Evolutionary conservation across 2,888 invertebrate genomes (phyloP).

Genomic region (Stenichneumon culpator): DNA sequence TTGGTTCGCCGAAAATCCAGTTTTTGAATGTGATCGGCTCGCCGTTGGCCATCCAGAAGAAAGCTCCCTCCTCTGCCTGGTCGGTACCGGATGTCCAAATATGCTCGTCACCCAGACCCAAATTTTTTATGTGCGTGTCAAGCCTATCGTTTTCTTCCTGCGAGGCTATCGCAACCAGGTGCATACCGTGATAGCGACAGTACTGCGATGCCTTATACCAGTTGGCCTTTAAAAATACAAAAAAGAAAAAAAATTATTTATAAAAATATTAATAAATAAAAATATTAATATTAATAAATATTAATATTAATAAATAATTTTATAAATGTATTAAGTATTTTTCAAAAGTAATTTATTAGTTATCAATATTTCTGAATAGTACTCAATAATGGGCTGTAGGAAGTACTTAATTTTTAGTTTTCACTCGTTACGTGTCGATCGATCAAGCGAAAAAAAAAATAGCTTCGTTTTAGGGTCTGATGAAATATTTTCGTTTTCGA

Average conservation of each 20-base stretch:
- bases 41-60: slow-evolving; percentile 97
- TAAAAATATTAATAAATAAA: not conserved
- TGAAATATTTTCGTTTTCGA: no score
- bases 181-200: slow-evolving; percentile 97
- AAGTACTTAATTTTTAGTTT: not conserved
- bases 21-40: slow-evolving; percentile 95
- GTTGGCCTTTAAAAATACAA: slow-evolving; percentile 90
- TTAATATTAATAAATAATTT: no score
- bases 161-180: slow-evolving; percentile 94
- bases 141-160: slow-evolving; percentile 96
- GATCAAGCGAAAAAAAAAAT: no score
- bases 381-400: no score
- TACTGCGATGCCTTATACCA: slow-evolving; percentile 97
- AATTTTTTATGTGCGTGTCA: slow-evolving; percentile 95
- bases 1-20: slow-evolving; percentile 97
- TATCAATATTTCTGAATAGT: no score
- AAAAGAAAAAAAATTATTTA: not conserved
- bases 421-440: no score
- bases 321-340: not conserved
- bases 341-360: no score
- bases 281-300: no score
- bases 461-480: no score
- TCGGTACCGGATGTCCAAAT: slow-evolving; percentile 97
- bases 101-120: slow-evolving; percentile 96
- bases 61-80: slow-evolving; percentile 95